Evolutionary conservation across 92 coral and sea anemone genomes (phyloP), one percentile per base, ranked within the genome.

Genomic region (Bergia sp.): DNA sequence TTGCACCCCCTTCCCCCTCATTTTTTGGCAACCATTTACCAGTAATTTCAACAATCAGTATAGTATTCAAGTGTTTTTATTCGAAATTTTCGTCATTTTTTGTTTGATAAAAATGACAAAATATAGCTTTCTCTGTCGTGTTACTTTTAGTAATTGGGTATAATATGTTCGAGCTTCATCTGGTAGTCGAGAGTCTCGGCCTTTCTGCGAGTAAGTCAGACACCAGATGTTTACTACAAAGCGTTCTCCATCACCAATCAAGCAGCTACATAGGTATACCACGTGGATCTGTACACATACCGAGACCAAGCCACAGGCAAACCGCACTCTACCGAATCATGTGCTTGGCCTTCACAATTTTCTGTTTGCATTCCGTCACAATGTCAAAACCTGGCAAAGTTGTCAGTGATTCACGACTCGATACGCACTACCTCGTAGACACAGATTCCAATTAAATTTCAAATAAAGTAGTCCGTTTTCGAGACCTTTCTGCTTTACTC

Each of bases 41-140:
- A 20, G 40, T 16, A 61, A 82, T 12, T 3, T 6, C 73, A 82
- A 43, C 57, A 69, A 71, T 18, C 16, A n/a, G 3, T 69, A 23
- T 23, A 45, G 29, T 84, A 47, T 71, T 84, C 15, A 84, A 65
- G 45, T 53, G 64, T 61, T 84, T 83, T 84, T 84, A 84, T 84
- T 84, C 20, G 77, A 84, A 84, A 83, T 69, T 71, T 71, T 71
- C 69, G 79, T 44, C 87, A 84, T 84, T 84, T 84, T 66, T 36
- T 39, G 45, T 41, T 76, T 45, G 15, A 36, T 44, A 42, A 69
- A 84, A 84, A 84, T 71, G 87, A 84, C 87, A 69, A 84, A 29
- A 84, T 44, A 84, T 29, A 69, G 77, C 55, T 44, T 84, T 84
- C 73, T 81, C 45, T 72, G 78, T 37, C 79, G 79, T 84, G 53